Base-by-base conservation (phyloP, 2,888 invertebrate species). In the Torymus auratus region DNA sequence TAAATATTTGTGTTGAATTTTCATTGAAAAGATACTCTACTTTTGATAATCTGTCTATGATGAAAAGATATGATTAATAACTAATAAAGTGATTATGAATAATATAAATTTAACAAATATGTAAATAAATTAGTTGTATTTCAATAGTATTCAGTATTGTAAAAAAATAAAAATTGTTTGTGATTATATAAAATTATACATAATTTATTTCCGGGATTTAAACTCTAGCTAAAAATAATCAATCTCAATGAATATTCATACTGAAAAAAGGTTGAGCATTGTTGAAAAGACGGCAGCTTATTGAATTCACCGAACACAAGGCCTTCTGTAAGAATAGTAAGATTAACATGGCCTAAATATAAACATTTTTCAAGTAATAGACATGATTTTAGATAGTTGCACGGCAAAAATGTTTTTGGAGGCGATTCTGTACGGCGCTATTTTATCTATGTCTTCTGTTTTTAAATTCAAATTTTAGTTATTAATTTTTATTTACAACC, bases 171-270 rank as follows among this genome's bases (percentile, higher is more conserved):
- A 41, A 41, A 41, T 41, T 41, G 41, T 41, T 41, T 41, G 41
- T 14, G 50, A 60, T 14, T 52, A 15, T 64, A 64, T 62, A 52
- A 62, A 14, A 10, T 72, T 79, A 53, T 67, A 73, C 73, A 73
- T 79, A 73, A 60, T 73, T 79, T 74, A 53, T 72, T 74, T 62
- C 17, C 28, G 74, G 74, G 60, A 60, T 69, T 64, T 17, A 74
- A 58, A 79, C 64, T 65, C 17, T 58, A 64, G 10, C 15, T 4
- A 28, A 64, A 60, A 64, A 15, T 62, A 2, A 67, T 28, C 7
- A 55, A 28, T 73, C n/a, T 78, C 62, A 78, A n/a, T 78, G 17
- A 65, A 41, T 55, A 65, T 65, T 52, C 17, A 65, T 74, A 74
- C 56, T 64, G 55, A 62, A 64, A 4, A 41, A 64, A 65, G 11